These are phyloP conservation scores for Melinopterus prodromus DNA, from an alignment of 2,888 invertebrate species.

Conservation along the genomic window DNA sequence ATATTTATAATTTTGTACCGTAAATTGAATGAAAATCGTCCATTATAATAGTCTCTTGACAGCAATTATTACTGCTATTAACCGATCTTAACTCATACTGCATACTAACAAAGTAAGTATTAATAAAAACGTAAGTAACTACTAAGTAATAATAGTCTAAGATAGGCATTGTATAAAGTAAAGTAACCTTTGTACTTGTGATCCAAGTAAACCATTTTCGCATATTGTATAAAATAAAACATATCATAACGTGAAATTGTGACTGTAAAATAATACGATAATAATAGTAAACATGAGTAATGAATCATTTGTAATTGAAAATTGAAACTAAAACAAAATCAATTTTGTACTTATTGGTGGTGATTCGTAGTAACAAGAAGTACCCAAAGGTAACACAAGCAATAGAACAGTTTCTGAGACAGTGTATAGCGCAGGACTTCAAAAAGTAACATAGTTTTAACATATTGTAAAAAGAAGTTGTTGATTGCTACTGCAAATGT, in stretches of 20 bases:
- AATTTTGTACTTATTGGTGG: conserved; percentile 11
- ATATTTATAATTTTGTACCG: not conserved
- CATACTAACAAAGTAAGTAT: not conserved
- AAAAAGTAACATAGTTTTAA: not conserved
- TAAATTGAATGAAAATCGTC: conserved; percentile 20
- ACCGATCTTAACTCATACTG: not conserved
- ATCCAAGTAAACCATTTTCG: not conserved
- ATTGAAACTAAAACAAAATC: conserved; percentile 34
- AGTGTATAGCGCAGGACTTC: not conserved
- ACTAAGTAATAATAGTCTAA: not conserved
- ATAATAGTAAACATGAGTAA: conserved; percentile 32
- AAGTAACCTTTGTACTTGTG: not conserved
- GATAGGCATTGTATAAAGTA: not conserved
- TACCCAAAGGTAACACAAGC: not conserved
- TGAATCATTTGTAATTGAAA: conserved; percentile 33
- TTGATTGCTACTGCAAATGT: not conserved
- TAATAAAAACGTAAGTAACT: conserved; percentile 4
- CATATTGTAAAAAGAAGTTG: not conserved
- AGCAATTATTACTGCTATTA: not conserved
- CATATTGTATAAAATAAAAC: conserved; percentile 36
- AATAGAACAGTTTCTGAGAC: not conserved
- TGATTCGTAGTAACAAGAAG: not conserved
- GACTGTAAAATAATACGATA: conserved; percentile 37
- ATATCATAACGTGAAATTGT: conserved; percentile 42
- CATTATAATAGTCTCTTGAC: not conserved